These are phyloP conservation scores for Brienomyrus longianalis DNA, from an alignment of 2,113 vertebrate genomes.

Conservation along the genomic window DNA sequence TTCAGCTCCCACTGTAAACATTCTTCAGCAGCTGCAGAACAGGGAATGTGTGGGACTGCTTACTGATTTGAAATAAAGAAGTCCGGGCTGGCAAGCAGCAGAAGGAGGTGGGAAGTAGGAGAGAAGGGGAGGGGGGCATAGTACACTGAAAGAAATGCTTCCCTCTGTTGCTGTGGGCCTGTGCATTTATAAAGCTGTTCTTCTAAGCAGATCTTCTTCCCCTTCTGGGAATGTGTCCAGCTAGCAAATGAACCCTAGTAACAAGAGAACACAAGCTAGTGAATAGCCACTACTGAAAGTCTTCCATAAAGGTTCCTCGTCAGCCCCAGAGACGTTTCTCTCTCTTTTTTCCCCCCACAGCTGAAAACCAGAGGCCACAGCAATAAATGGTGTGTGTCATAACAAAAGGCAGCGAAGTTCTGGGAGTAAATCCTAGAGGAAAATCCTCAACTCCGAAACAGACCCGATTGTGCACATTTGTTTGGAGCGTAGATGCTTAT, in stretches of 20 bases:
- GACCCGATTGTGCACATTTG: neutral
- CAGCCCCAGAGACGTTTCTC: neutral
- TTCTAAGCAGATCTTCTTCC: conserved; percentile 13
- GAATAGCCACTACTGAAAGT: neutral
- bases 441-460: neutral
- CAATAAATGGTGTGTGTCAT: conserved; percentile 4
- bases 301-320: neutral
- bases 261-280: neutral
- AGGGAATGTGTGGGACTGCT: neutral
- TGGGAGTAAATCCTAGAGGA: neutral
- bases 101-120: neutral
- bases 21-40: neutral
- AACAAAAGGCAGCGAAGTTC: neutral
- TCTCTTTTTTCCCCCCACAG: neutral
- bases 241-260: neutral
- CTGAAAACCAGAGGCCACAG: neutral
- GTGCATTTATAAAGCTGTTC: conserved; percentile 5
- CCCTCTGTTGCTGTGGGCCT: conserved; percentile 6
- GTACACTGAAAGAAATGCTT: conserved; percentile 1
- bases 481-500: neutral
- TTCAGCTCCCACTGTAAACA: neutral
- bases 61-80: conserved; percentile 9
- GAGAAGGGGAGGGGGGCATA: neutral
- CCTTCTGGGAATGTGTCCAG: conserved; percentile 6
- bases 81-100: neutral